Conservation (phyloP, 2,113 vertebrate genomes). For the Lucifuga dentata region DNA sequence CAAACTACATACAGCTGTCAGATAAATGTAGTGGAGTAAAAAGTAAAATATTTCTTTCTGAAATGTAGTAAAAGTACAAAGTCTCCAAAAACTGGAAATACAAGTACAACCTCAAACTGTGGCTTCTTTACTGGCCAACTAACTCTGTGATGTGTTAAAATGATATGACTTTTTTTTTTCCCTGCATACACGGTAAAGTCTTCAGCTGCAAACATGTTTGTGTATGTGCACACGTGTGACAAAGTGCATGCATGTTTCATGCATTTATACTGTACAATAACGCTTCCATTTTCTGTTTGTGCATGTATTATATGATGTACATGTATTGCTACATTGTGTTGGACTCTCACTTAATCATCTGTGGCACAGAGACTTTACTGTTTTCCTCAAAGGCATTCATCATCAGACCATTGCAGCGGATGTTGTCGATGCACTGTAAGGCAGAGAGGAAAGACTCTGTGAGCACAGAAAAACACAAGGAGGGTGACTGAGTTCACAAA, state of each 20-base stretch:
- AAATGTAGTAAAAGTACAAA: too few species aligned
- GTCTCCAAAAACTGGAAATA: too few species aligned
- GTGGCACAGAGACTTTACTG: conserved; percentile 95
- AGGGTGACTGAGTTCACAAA: conserved; percentile 5
- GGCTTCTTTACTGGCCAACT: too few species aligned
- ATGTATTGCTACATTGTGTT: neutral
- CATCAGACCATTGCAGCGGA: conserved; percentile 98
- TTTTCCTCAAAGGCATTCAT: conserved; percentile 99
- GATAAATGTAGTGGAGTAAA: too few species aligned
- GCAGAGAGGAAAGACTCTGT: conserved; percentile 12
- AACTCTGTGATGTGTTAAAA: too few species aligned
- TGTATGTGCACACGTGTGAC: too few species aligned
- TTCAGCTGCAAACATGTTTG: neutral
- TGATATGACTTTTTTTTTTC: too few species aligned
- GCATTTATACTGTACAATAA: conserved; percentile 11
- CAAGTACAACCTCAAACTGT: too few species aligned
- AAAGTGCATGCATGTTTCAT: conserved; percentile 2
- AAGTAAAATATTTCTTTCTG: too few species aligned
- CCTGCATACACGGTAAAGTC: too few species aligned
- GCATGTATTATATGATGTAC: conserved; percentile 32
- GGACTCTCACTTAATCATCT: conserved; percentile 97
- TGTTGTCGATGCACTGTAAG: conserved; percentile 96
- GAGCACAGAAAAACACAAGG: neutral
- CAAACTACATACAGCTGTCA: too few species aligned
- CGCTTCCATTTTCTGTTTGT: conserved; percentile 6